Conservation (phyloP, 2,113 vertebrate species). For the Globicephala melas region DNA sequence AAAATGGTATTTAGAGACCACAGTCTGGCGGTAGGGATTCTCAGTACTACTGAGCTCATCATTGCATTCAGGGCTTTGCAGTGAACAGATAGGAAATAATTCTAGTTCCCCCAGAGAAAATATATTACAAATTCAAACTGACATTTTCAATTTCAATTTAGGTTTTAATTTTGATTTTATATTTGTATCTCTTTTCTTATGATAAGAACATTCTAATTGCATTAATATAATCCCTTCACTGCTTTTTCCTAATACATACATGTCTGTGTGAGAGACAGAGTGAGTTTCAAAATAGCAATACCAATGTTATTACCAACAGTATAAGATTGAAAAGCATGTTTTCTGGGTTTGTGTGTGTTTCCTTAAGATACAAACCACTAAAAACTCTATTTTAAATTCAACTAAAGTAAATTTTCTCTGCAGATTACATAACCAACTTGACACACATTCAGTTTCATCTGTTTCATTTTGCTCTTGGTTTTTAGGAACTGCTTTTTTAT, state of each 20-base stretch:
- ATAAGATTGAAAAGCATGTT: neutral
- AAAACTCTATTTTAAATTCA: neutral
- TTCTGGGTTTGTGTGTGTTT: neutral
- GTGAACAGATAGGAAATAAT: neutral
- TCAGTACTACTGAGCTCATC: neutral
- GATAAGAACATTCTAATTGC: neutral
- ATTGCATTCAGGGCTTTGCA: neutral
- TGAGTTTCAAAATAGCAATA: neutral
- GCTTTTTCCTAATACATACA: neutral
- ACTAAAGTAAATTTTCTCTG: neutral
- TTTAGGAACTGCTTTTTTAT: neutral
- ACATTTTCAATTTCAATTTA: neutral
- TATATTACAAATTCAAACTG: neutral
- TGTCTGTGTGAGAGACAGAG: neutral
- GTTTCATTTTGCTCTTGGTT: neutral
- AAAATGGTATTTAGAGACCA: neutral
- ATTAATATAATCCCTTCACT: neutral
- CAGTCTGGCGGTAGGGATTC: neutral
- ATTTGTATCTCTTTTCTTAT: neutral
- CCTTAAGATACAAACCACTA: neutral
- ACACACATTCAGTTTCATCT: neutral
- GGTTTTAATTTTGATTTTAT: slow-evolving; percentile 17
- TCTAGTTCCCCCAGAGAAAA: neutral
- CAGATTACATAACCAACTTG: neutral
- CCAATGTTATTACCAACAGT: neutral